Evolutionary conservation across 2,888 invertebrate genomes (phyloP).

Genomic region (Hermodice carunculata): DNA sequence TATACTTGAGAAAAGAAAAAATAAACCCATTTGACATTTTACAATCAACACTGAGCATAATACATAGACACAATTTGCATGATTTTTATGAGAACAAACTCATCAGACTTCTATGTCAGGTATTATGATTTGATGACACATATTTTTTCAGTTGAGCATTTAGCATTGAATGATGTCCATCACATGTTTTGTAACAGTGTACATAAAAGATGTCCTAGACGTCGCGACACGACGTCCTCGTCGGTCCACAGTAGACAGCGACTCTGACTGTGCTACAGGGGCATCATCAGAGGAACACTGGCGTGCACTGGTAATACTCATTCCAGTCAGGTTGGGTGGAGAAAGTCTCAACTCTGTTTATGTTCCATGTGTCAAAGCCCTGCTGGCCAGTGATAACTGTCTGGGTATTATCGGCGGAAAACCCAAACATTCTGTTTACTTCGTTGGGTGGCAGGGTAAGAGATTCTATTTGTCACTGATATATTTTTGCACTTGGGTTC

Average conservation of each 20-base stretch:
- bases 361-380: conserved; percentile 83
- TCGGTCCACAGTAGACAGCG: conserved; percentile 10
- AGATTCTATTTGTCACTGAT: too few relatives aligned
- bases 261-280: too few relatives aligned
- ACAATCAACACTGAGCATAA: too few relatives aligned
- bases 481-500: too few relatives aligned
- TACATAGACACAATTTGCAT: too few relatives aligned
- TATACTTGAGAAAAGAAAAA: too few relatives aligned
- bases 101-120: too few relatives aligned
- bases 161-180: too few relatives aligned
- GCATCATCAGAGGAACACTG: conserved; percentile 46
- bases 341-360: conserved; percentile 89
- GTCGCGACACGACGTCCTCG: conserved; percentile 56
- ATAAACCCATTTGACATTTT: too few relatives aligned
- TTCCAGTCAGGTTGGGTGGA: conserved; percentile 89
- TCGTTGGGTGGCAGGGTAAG: conserved; percentile 88
- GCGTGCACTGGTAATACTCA: conserved; percentile 78
- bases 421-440: conserved; percentile 93
- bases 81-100: too few relatives aligned
- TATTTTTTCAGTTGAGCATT: too few relatives aligned
- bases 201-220: conserved; percentile 82
- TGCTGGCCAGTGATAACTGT: conserved; percentile 85
- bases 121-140: too few relatives aligned
- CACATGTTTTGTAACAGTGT: conserved; percentile 73
- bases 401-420: conserved; percentile 94